These are phyloP conservation scores for Dasypolia templi DNA, from an alignment of 2,888 invertebrate genomes.

Conservation along the genomic window DNA sequence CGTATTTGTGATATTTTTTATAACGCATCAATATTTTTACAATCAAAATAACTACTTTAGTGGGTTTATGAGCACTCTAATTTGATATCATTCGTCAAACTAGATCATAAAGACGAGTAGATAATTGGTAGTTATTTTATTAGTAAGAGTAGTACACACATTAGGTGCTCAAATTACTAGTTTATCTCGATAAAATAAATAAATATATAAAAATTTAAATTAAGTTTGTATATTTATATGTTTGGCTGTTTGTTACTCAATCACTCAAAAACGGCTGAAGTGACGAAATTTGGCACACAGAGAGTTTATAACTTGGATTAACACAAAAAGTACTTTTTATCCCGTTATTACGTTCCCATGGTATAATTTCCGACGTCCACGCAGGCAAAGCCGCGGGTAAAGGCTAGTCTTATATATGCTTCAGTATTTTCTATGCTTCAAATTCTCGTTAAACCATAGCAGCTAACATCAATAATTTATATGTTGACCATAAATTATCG, in stretches of 20 bases:
- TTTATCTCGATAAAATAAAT: background rate
- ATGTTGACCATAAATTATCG: slow-evolving; percentile 56
- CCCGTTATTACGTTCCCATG: background rate
- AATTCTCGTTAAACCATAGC: slow-evolving; percentile 26
- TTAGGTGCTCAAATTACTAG: background rate
- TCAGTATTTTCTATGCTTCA: background rate
- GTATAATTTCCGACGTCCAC: background rate
- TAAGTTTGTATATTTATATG: too few relatives aligned
- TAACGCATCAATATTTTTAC: slow-evolving; percentile 70
- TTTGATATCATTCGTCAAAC: slow-evolving; percentile 69
- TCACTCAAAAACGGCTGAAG: background rate
- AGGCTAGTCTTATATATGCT: background rate
- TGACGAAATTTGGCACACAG: background rate
- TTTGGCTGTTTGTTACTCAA: background rate
- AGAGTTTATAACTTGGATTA: background rate
- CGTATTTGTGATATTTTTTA: slow-evolving; percentile 70
- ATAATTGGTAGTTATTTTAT: slow-evolving; percentile 67
- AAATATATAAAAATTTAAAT: too few relatives aligned
- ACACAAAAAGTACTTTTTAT: background rate
- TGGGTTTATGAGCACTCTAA: slow-evolving; percentile 71
- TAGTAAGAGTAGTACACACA: slow-evolving; percentile 53
- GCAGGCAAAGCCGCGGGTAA: background rate
- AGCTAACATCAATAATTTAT: slow-evolving; percentile 53
- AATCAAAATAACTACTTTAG: slow-evolving; percentile 68
- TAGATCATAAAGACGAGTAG: slow-evolving; percentile 65